Conservation (phyloP, 2,888 invertebrate genomes). For the Hydropsyche betteni region DNA sequence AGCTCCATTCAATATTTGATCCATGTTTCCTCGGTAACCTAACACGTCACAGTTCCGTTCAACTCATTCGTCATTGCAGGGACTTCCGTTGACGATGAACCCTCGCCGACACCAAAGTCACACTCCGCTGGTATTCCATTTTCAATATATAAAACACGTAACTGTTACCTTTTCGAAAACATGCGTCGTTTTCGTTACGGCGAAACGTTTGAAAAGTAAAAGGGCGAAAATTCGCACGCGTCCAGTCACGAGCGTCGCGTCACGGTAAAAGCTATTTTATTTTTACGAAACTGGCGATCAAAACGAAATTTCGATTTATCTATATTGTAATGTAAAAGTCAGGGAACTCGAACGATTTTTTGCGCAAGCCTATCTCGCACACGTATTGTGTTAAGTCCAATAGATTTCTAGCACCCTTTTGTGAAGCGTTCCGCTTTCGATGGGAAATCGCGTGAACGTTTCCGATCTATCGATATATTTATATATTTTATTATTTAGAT, state of each 20-base stretch:
- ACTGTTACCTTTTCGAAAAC: too few relatives aligned
- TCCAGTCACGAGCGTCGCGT: constrained; percentile 7
- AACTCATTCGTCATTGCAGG: constrained; percentile 26
- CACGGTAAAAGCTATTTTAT: neutral
- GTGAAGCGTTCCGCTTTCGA: too few relatives aligned
- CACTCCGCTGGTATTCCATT: too few relatives aligned
- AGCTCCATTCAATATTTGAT: neutral
- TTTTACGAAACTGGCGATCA: too few relatives aligned
- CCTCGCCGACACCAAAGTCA: too few relatives aligned
- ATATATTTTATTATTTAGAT: neutral
- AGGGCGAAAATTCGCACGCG: constrained; percentile 11
- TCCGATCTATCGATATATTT: neutral
- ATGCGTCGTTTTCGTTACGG: too few relatives aligned
- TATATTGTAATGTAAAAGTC: neutral
- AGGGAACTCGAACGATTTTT: too few relatives aligned
- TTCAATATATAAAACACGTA: too few relatives aligned
- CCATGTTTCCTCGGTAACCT: constrained; percentile 22
- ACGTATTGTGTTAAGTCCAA: too few relatives aligned
- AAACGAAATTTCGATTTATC: constrained; percentile 1
- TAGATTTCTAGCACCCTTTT: too few relatives aligned
- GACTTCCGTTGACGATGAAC: neutral
- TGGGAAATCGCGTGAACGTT: too few relatives aligned
- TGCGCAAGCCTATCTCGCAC: too few relatives aligned
- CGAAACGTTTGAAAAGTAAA: constrained; percentile 5
- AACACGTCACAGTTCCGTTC: constrained; percentile 29